Evolutionary conservation across 1,140 invertebrate species (phyloP).

Genomic region (Trypoxylus dichotomus): DNA sequence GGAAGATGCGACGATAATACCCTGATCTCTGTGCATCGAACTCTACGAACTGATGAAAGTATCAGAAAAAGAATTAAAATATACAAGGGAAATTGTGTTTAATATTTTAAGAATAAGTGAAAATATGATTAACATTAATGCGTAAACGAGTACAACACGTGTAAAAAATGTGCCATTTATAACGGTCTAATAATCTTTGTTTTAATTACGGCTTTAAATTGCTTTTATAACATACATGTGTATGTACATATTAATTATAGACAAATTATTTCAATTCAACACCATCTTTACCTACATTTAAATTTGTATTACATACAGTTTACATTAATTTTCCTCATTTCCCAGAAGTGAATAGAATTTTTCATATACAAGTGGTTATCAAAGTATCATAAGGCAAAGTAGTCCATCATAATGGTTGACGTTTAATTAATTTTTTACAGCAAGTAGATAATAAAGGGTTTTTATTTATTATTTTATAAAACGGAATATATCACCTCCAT

Average conservation of each 20-base stretch:
- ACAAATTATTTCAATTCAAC: neutral
- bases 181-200: constrained; percentile 3
- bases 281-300: neutral
- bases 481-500: too few species aligned
- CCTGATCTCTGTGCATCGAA: neutral
- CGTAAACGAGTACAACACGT: neutral
- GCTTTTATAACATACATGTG: neutral
- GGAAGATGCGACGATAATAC: neutral
- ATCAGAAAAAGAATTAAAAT: neutral
- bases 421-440: too few species aligned
- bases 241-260: neutral
- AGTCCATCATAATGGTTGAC: too few species aligned
- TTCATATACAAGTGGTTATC: too few species aligned
- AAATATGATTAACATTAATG: neutral
- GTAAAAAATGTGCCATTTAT: neutral
- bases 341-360: too few species aligned
- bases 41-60: neutral
- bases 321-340: too few species aligned
- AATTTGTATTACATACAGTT: neutral
- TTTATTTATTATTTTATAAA: too few species aligned
- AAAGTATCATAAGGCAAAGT: too few species aligned
- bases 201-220: neutral
- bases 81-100: neutral
- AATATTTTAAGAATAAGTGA: neutral
- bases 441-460: too few species aligned